Evolutionary conservation across 2,888 invertebrate genomes (phyloP), one percentile per base, ranked within the genome.

Genomic region (Caenorhabditis plicata): DNA sequence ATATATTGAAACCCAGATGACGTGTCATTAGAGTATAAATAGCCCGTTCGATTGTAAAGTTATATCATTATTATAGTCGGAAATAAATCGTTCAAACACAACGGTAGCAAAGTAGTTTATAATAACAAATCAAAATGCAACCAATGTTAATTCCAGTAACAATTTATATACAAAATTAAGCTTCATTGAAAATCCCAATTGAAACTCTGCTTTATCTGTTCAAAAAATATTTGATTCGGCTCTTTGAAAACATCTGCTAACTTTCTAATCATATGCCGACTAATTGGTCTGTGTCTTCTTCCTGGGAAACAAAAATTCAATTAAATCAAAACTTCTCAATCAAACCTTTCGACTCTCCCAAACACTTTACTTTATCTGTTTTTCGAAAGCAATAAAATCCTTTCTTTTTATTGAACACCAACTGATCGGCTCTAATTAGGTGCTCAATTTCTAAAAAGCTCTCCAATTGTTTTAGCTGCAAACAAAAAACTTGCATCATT

Each of bases 381-480:
- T 43, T 61, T 8, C 65, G 56, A 62, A 85, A 82, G 82, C 95
- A 95, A 84, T 90, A 95, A 85, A 98, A 92, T 57, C 95, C 92
- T 83, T 94, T 92, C 15, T 92, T 92, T 83, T 89, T 89, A 84
- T 98, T 95, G 85, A 92, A 96, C 84, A 93, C 92, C 83, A 96
- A 91, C 83, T 92, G 91, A 82, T 90, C 89, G 75, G 88, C 87
- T 48, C 88, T 88, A 68, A 91, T 88, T 43, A 86, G 84, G 9
- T 86, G 85, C 53, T 86, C 85, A 63, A 91, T 83, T 64, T 89
- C 89, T 33, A 94, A 86, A 82, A 94, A 94, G 57, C 86, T 86
- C 83, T 94, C 93, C 73, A 92, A 90, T 73, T 88, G 87, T 73
- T 89, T 87, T 43, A 94, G 83, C 82, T 78, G 50, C 60, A 74